Evolutionary conservation across 2,113 vertebrate species (phyloP).

Genomic region (Telmatochromis brichardi): DNA sequence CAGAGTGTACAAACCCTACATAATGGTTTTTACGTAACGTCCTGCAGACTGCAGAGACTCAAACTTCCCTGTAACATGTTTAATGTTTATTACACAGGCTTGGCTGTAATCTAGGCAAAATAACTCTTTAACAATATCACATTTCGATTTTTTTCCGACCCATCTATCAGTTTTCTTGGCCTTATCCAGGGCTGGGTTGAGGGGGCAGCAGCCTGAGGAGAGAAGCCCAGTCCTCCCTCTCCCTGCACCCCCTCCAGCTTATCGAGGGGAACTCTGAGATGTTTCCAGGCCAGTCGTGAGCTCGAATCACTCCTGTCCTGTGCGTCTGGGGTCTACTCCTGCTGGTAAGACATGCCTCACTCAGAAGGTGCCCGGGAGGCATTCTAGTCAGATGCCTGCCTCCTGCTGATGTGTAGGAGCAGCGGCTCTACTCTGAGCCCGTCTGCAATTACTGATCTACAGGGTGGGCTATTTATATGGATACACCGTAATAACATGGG

Average conservation of each 20-base stretch:
- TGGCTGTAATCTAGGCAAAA: background rate
- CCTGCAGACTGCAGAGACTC: background rate
- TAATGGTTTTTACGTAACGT: constrained; percentile 25
- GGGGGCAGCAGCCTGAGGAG: background rate
- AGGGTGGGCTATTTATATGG: background rate
- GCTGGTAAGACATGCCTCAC: background rate
- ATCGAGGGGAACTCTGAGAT: background rate
- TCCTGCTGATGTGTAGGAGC: background rate
- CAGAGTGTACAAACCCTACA: background rate
- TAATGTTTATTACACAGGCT: background rate
- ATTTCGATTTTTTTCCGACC: background rate
- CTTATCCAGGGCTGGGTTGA: background rate
- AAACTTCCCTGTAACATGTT: background rate
- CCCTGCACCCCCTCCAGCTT: background rate
- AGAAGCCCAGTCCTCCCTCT: background rate
- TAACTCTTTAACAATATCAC: background rate
- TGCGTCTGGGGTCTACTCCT: background rate
- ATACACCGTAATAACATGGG: accelerated
- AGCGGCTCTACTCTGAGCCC: background rate
- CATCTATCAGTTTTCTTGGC: background rate
- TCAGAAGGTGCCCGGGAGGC: background rate
- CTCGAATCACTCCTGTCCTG: background rate
- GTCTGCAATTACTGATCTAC: background rate
- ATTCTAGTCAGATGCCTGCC: background rate
- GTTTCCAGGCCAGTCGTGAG: background rate